phyloP scores from a whole-genome alignment of 2,888 invertebrate species.

The Drosophila cracens region DNA sequence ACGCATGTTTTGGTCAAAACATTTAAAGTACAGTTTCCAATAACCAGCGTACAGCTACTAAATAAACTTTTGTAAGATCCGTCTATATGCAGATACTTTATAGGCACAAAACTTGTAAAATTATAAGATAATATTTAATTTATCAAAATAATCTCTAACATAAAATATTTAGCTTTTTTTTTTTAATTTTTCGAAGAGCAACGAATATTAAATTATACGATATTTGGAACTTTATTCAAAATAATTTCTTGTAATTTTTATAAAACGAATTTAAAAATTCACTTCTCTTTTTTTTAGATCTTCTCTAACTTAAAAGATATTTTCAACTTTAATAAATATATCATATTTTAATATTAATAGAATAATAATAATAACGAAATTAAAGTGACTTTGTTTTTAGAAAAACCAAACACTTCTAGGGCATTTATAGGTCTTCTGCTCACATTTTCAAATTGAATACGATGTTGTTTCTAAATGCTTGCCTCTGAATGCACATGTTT shows the following conservation, averaged over 20 bases:
- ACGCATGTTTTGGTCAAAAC: background rate
- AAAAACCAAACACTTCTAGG: background rate
- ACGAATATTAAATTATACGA: background rate
- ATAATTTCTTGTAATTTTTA: background rate
- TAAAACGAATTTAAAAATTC: background rate
- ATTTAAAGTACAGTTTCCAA: background rate
- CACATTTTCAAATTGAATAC: slow-evolving; percentile 3
- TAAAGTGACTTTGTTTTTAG: background rate
- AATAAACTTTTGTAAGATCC: background rate
- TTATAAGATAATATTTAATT: background rate
- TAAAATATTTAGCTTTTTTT: background rate
- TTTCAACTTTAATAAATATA: background rate
- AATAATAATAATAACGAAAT: background rate
- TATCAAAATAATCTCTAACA: fast-evolving
- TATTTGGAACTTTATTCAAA: background rate
- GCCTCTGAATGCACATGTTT: slow-evolving; percentile 50
- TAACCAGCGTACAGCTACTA: background rate
- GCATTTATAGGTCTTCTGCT: background rate
- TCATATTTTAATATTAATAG: background rate
- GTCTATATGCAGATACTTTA: background rate
- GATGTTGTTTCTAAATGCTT: slow-evolving; percentile 41
- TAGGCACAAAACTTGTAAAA: background rate
- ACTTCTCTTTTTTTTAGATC: background rate
- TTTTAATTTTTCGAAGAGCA: background rate
- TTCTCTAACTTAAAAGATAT: background rate